Evolutionary conservation across 2,888 invertebrate species (phyloP).

Genomic region (Incurvaria masculella): DNA sequence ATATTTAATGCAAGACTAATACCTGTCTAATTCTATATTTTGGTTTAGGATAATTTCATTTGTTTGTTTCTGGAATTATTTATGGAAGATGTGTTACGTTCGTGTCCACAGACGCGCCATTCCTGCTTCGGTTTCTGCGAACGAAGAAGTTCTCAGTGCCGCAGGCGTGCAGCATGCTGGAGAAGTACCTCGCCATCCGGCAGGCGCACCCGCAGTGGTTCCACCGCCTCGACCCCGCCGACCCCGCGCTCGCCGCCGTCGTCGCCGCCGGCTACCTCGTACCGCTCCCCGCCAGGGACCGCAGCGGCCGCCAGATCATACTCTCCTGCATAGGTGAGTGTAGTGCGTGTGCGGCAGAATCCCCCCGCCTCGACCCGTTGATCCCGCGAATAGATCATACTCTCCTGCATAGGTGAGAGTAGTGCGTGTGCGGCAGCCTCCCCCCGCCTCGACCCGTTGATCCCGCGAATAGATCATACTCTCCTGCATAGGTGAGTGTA

Average conservation of each 20-base stretch:
- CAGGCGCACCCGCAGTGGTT: slow-evolving; percentile 88
- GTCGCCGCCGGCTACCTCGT: slow-evolving; percentile 78
- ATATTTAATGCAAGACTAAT: no score
- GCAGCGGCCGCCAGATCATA: slow-evolving; percentile 72
- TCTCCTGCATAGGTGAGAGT: slow-evolving; percentile 70
- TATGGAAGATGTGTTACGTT: slow-evolving; percentile 10
- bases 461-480: slow-evolving; percentile 79
- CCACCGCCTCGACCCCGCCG: slow-evolving; percentile 72
- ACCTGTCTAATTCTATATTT: no score
- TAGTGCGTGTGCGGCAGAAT: not conserved
- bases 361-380: slow-evolving; percentile 68
- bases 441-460: slow-evolving; percentile 68
- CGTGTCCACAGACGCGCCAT: slow-evolving; percentile 73
- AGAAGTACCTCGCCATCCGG: slow-evolving; percentile 80
- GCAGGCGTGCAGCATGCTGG: slow-evolving; percentile 82
- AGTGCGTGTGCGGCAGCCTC: slow-evolving; percentile 9
- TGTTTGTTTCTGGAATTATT: not conserved
- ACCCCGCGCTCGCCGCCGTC: slow-evolving; percentile 75
- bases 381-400: slow-evolving; percentile 74
- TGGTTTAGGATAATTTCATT: not conserved
- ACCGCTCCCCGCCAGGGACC: slow-evolving; percentile 70
- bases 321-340: slow-evolving; percentile 71
- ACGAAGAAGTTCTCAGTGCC: slow-evolving; percentile 87
- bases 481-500: slow-evolving; percentile 66
- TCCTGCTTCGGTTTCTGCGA: slow-evolving; percentile 78